These are phyloP conservation scores for Exephanes ischioxanthus DNA, from an alignment of 2,888 invertebrate species.

Conservation along the genomic window DNA sequence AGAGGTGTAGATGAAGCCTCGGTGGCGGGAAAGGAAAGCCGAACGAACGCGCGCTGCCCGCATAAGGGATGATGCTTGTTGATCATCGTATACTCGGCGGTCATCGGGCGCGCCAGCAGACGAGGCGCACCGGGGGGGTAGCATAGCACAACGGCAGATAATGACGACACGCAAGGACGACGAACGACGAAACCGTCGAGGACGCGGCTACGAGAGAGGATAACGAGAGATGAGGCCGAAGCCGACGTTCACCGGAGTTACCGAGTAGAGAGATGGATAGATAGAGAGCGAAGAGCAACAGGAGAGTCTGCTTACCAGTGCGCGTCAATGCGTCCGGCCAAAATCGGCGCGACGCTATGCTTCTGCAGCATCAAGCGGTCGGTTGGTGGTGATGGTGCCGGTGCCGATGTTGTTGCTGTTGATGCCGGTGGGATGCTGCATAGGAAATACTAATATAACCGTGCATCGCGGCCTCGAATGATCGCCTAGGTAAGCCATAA, in stretches of 20 bases:
- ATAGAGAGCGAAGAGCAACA: constrained; percentile 51
- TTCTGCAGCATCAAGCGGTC: constrained; percentile 27
- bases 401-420: constrained; percentile 65
- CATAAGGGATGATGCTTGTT: constrained; percentile 56
- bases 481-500: constrained; percentile 73
- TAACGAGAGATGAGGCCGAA: constrained; percentile 58
- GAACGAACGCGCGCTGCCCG: constrained; percentile 48
- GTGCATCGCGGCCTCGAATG: constrained; percentile 74
- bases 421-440: constrained; percentile 72
- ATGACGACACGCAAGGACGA: constrained; percentile 66
- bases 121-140: constrained; percentile 16
- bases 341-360: constrained; percentile 42
- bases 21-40: constrained; percentile 56
- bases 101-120: constrained; percentile 8
- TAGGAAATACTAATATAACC: constrained; percentile 80
- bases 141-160: constrained; percentile 48
- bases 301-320: constrained; percentile 35
- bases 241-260: constrained; percentile 54
- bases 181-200: constrained; percentile 35
- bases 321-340: constrained; percentile 27
- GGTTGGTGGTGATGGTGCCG: constrained; percentile 39
- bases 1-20: constrained; percentile 18
- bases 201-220: constrained; percentile 53
- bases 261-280: constrained; percentile 52
- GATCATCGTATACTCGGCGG: constrained; percentile 21